A percentile compares a stretch with the other conserved stretches of the same genome.
Conservation (phyloP, 2,888 invertebrate species). For the Blera fallax region DNA sequence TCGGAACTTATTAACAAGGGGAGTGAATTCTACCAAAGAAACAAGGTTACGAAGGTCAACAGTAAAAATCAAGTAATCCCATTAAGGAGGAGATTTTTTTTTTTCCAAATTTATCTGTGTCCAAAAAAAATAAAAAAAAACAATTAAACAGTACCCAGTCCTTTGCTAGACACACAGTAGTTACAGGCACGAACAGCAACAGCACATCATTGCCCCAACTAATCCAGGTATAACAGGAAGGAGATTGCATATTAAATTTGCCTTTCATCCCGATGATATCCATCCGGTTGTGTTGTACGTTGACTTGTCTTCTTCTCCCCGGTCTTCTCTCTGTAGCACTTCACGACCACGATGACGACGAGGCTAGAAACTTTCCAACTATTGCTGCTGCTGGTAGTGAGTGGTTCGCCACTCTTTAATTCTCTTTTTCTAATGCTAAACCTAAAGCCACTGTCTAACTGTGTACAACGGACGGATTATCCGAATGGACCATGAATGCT, state of each 20-base stretch:
- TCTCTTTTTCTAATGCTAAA: constrained; percentile 36
- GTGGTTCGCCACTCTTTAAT: constrained; percentile 31
- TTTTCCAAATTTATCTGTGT: too few relatives aligned
- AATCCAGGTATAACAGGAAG: constrained; percentile 63
- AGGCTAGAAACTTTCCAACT: constrained; percentile 58
- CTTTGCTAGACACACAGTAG: background rate
- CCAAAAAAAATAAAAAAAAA: too few relatives aligned
- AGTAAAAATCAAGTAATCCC: background rate
- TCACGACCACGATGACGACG: background rate
- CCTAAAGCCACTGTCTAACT: constrained; percentile 18
- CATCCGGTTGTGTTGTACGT: constrained; percentile 57
- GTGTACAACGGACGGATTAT: constrained; percentile 35
- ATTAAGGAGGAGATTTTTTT: background rate
- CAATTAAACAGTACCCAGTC: background rate
- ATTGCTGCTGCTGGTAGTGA: constrained; percentile 7
- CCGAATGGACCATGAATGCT: constrained; percentile 27
- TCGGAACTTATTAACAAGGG: background rate
- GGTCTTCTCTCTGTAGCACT: background rate
- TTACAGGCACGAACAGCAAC: background rate
- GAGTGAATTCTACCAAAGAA: background rate
- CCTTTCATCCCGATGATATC: constrained; percentile 69
- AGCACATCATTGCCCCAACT: constrained; percentile 31
- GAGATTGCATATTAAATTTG: constrained; percentile 69
- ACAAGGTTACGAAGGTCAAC: background rate
- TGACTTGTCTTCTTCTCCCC: background rate